These are phyloP conservation scores for Pithys albifrons DNA, from an alignment of 2,113 vertebrate genomes.

Conservation along the genomic window DNA sequence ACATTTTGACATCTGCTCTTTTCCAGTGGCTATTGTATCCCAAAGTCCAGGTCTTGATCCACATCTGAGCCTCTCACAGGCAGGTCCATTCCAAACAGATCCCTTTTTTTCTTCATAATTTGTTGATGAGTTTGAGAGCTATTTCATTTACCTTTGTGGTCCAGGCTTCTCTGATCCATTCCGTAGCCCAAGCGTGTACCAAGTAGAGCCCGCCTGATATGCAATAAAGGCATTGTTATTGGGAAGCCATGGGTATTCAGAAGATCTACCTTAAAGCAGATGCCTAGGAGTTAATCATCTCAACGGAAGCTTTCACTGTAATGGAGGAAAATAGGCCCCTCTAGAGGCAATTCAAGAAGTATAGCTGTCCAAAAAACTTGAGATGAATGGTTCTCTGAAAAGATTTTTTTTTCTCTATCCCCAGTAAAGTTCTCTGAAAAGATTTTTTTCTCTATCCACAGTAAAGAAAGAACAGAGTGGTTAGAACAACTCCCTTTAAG, in stretches of 20 bases:
- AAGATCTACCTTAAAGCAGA: background rate
- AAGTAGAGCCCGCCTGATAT: background rate
- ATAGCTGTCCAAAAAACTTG: background rate
- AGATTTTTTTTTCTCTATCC: background rate
- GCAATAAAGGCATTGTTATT: background rate
- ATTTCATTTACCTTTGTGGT: background rate
- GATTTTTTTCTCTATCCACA: background rate
- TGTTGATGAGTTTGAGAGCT: background rate
- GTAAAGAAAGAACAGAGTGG: background rate
- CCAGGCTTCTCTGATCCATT: background rate
- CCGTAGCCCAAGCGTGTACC: background rate
- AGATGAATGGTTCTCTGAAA: background rate
- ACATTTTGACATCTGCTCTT: background rate
- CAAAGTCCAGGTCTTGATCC: background rate
- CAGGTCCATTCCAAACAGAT: background rate
- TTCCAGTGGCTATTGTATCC: background rate
- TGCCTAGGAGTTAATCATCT: background rate
- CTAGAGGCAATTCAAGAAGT: slow-evolving; percentile 12
- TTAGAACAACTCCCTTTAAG: background rate
- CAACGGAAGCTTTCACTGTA: slow-evolving; percentile 2
- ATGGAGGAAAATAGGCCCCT: slow-evolving; percentile 39
- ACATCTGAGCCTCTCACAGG: background rate
- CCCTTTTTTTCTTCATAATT: background rate
- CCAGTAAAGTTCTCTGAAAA: background rate
- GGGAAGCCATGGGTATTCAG: background rate